Evolutionary conservation across 2,113 vertebrate genomes (phyloP), one percentile per base, ranked within the genome.

Genomic region (Blennius ocellaris): DNA sequence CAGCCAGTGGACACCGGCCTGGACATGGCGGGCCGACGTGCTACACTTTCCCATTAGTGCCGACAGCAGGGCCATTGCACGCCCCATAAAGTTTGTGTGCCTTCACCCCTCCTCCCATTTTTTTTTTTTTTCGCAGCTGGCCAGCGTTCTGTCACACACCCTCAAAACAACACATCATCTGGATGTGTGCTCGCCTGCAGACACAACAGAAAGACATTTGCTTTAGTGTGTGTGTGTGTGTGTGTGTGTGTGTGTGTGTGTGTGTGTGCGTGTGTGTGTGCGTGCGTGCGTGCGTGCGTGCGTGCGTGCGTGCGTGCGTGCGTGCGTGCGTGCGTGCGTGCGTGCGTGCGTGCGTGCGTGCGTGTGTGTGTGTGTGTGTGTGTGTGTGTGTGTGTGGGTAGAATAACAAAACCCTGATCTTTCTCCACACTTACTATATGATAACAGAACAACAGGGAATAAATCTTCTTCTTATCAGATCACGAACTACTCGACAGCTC

Each of bases 51-150:
- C 53, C 60, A 73, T 77, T 73, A 77, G 55, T n/a, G 40, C 58
- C 81, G 82, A 77, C 70, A 83, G 75, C 60, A 78, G 81, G 66
- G 79, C 61, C 61, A 40, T 69, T 62, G 57, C 69, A 84, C 48
- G 73, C 49, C 11, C 54, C 73, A 84, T 77, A 66, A 77, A 77
- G 39, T 40, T 65, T 77, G 67, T 59, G 47, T 56, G 69, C 53
- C 59, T 55, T 51, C 62, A 21, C 55, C 21, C 21, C 21, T 4
- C 21, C 21, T 4, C 21, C 21, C 21, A 30, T 4, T 4, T 4
- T 30, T 30, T 30, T 30, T 2, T 30, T 51, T 14, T 64, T 52
- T 72, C 54, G 45, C 63, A 64, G 39, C 36, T 48, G 47, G 15
- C 62, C 61, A 16, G 48, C 16, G 16, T 64, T 51, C 50, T 52